A percentile compares a stretch with the other conserved stretches of the same genome.
Conservation (phyloP, 2,888 invertebrate genomes). For the Brenthis hecate region DNA sequence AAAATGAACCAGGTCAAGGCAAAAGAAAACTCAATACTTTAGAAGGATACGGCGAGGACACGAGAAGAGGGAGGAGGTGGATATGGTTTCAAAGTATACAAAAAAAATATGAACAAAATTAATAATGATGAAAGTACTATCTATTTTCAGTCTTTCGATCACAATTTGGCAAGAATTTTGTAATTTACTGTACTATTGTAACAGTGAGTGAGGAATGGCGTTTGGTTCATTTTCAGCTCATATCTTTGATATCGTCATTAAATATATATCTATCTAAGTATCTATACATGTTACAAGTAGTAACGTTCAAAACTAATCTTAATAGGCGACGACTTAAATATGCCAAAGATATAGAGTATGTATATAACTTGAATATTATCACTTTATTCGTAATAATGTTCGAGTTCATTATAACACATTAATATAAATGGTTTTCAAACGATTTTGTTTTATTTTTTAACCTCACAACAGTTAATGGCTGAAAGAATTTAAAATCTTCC, state of each 20-base stretch:
- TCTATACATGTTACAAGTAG: slow-evolving; percentile 30
- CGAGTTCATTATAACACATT: slow-evolving; percentile 67
- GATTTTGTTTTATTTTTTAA: slow-evolving; percentile 52
- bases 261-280: background rate
- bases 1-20: background rate
- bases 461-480: background rate
- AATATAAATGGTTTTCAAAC: slow-evolving; percentile 78
- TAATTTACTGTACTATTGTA: slow-evolving; percentile 2
- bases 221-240: slow-evolving; percentile 26
- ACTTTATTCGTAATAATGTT: slow-evolving; percentile 70
- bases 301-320: slow-evolving; percentile 32
- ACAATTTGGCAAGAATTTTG: slow-evolving; percentile 25
- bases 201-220: slow-evolving; percentile 3
- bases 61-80: background rate
- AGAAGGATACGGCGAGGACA: background rate
- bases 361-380: slow-evolving; percentile 68
- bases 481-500: background rate
- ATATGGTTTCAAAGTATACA: slow-evolving; percentile 5
- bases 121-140: slow-evolving; percentile 9
- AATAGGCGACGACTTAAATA: slow-evolving; percentile 33
- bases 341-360: slow-evolving; percentile 36
- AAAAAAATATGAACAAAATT: background rate
- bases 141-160: slow-evolving; percentile 65
- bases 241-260: slow-evolving; percentile 22
- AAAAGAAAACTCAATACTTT: slow-evolving; percentile 4